These are phyloP conservation scores for Parnassius apollo DNA, from an alignment of 2,888 invertebrate species.

Conservation along the genomic window DNA sequence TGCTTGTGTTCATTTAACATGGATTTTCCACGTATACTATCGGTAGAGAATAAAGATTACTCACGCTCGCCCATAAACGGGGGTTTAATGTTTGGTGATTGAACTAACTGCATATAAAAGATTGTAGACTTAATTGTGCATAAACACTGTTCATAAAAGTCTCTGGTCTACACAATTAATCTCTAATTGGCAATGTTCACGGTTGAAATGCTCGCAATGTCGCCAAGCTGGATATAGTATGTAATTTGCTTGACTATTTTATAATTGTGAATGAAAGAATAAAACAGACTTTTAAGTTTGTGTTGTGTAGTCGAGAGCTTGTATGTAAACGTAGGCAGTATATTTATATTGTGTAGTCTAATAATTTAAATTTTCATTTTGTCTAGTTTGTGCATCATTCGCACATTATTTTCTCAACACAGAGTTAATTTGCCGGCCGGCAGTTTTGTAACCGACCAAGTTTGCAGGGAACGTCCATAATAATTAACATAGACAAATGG, in stretches of 20 bases:
- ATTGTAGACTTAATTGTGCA: slow-evolving; percentile 15
- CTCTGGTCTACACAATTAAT: slow-evolving; percentile 29
- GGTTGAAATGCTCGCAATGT: background rate
- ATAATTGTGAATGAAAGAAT: too few species aligned
- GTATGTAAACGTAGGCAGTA: too few species aligned
- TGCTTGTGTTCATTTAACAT: slow-evolving; percentile 17
- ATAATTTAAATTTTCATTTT: too few species aligned
- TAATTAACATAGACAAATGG: too few species aligned
- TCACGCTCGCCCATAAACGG: slow-evolving; percentile 7
- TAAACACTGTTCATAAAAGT: slow-evolving; percentile 15
- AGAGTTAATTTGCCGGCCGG: too few species aligned
- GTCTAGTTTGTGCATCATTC: too few species aligned
- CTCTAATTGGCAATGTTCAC: slow-evolving; percentile 12
- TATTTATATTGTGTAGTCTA: too few species aligned
- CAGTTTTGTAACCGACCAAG: too few species aligned
- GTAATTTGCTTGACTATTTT: background rate
- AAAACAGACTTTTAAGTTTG: too few species aligned
- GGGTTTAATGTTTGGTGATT: background rate
- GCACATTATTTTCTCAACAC: too few species aligned
- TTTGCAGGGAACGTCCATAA: too few species aligned
- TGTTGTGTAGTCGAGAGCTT: too few species aligned
- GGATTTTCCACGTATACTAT: slow-evolving; percentile 16
- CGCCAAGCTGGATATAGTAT: background rate
- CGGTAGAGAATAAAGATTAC: slow-evolving; percentile 9
- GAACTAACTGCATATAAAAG: background rate